Base-by-base conservation (phyloP, 2,888 invertebrate species). In the Torymus tubicola region DNA sequence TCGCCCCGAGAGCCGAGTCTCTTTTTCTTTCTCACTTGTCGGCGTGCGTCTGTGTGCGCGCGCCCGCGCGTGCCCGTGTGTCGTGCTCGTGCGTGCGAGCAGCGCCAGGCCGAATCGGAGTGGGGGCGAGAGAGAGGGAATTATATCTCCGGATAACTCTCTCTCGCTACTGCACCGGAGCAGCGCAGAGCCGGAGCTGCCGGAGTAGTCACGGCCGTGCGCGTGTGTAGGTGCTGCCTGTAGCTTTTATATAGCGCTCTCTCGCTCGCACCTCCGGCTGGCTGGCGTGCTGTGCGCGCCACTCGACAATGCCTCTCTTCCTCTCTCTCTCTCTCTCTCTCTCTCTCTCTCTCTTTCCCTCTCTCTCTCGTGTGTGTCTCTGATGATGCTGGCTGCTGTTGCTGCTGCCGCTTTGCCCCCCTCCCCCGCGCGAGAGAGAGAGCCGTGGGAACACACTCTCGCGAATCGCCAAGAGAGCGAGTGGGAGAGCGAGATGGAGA, bases 391-490 rank as follows among this genome's bases (percentile, higher is more conserved):
- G 42, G 42, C 42, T 42, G 42, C 42, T 42, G 42, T 42, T 42
- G 42, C 42, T 42, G 42, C 42, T 42, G 42, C 42, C 42, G 42
- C 8, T 42, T 8, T 10, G 24, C 55, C 67, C 55, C 69, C 63
- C 70, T 52, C 4, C 3, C 42, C 21, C 57, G 60, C 60, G 63
- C 50, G 67, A 31, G n/a, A n/a, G 24, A 1, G 55, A 61, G 69
- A 80, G 76, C 71, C 71, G 75, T 76, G 80, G 71, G 74, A 75
- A 76, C 42, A 74, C 74, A 55, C 72, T 63, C 71, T 70, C 57
- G 64, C 24, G 24, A 18, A 64, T 70, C 57, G 57, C 60, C 52
- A 31, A 14, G 13, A 50, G 64, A 31, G 52, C 31, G 73, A 79
- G 63, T 24, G 18, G 14, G 13, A 50, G 64, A 31, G 52, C 31